Evolutionary conservation across 1,140 invertebrate genomes (phyloP), one percentile per base, ranked within the genome.

Genomic region (Cherax destructor): DNA sequence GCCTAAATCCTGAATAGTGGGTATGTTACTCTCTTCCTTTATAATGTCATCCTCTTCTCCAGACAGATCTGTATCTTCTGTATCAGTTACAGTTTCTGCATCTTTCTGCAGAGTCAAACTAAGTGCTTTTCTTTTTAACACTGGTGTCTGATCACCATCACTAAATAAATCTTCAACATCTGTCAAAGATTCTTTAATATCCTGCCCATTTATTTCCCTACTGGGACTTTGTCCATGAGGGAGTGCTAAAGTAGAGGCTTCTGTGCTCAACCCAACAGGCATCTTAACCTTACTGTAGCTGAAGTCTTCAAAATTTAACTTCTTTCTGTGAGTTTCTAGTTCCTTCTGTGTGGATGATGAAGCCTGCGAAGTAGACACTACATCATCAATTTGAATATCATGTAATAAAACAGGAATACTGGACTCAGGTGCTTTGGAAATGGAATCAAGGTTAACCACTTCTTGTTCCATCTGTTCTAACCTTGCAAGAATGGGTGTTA

Each of bases 111-210:
- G 86, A 41, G 52, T 18, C 56, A 69, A 21, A 49, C 76, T 72
- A 21, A 77, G 86, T 10, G 90, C 83, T 41, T 93, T 93, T 49
- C 92, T 83, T 81, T 83, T 76, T 83, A 92, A 77, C 84, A 92
- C 69, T 80, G 92, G 91, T 50, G 92, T 91, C 6, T 92, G 61
- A 30, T 92, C 92, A 92, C 93, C 24, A 94, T 92, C 91, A 83
- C 78, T 87, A 93, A 86, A 93, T 88, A n/a, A 77, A n/a, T 94
- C 93, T 90, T 95, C 94, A 92, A 94, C 94, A 88, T 94, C 94
- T 56, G 94, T 94, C 18, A 89, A 77, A 83, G 76, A 79, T 47
- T 93, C 81, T 76, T 90, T 59, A 84, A 85, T 21, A 50, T 91
- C 69, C 52, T 76, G 77, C 10, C 91, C 91, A 88, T 92, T 92